Conservation (phyloP, 2,888 invertebrate species). For the Diploptera punctata region DNA sequence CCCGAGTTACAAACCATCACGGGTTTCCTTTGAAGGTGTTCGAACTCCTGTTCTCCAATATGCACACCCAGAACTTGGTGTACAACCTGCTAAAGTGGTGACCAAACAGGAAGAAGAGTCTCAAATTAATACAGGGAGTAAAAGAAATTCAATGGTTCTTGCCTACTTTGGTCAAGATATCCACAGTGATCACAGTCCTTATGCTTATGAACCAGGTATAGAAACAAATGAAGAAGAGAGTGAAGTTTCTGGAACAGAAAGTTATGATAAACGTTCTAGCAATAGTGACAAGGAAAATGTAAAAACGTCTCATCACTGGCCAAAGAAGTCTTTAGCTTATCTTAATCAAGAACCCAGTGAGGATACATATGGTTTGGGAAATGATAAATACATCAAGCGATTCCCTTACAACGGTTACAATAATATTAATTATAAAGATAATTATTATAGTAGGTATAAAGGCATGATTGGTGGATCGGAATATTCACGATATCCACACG, state of each 20-base stretch:
- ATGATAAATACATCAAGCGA: slow-evolving; percentile 43
- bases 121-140: background rate
- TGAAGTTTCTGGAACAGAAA: background rate
- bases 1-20: slow-evolving; percentile 58
- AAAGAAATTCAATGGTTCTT: slow-evolving; percentile 39
- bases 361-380: slow-evolving; percentile 41
- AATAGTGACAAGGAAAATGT: background rate
- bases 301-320: background rate
- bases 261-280: slow-evolving; percentile 28
- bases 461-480: slow-evolving; percentile 1
- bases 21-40: slow-evolving; percentile 69
- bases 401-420: slow-evolving; percentile 40
- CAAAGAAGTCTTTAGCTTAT: slow-evolving; percentile 12
- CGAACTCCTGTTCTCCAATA: slow-evolving; percentile 79
- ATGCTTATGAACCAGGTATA: slow-evolving; percentile 55
- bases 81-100: slow-evolving; percentile 69
- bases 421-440: slow-evolving; percentile 43
- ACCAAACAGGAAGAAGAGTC: slow-evolving; percentile 51
- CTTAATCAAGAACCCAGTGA: slow-evolving; percentile 18
- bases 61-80: slow-evolving; percentile 80
- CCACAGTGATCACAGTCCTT: slow-evolving; percentile 65
- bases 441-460: slow-evolving; percentile 47
- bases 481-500: slow-evolving; percentile 37
- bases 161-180: slow-evolving; percentile 60
- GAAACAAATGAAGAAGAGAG: slow-evolving; percentile 36